phyloP scores from a whole-genome alignment of 2,797 vertebrate genomes.

The Falco peregrinus region DNA sequence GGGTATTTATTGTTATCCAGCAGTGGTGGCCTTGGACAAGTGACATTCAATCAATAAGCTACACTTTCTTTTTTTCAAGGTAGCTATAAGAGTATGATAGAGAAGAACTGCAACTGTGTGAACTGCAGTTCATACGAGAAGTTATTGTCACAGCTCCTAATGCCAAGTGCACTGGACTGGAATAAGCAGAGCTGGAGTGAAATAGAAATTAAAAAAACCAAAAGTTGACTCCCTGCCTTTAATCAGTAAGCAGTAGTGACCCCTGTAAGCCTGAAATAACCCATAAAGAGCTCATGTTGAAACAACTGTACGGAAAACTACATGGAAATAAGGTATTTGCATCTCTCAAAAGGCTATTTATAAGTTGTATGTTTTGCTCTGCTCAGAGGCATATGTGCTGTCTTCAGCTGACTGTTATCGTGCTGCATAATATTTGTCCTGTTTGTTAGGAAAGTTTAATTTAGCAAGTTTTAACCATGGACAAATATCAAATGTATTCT shows the following conservation, averaged over 20 bases:
- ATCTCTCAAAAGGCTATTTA: background rate
- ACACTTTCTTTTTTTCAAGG: background rate
- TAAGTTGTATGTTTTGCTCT: background rate
- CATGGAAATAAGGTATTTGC: background rate
- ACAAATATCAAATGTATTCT: background rate
- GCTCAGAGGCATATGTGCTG: background rate
- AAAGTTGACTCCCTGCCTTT: background rate
- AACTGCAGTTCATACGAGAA: background rate
- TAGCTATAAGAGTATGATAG: background rate
- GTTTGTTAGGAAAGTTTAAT: conserved; percentile 6
- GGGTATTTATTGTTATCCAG: conserved; percentile 9
- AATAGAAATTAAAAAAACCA: background rate
- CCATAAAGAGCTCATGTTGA: background rate
- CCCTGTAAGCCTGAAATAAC: background rate
- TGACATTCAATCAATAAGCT: background rate
- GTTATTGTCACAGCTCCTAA: background rate
- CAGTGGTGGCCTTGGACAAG: background rate
- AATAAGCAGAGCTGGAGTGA: conserved; percentile 5
- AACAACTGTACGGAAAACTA: conserved; percentile 8
- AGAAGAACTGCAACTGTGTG: background rate
- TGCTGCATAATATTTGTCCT: background rate
- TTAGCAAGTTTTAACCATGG: background rate
- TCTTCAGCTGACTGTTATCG: background rate
- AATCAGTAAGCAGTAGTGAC: background rate
- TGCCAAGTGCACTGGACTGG: background rate